A percentile compares a stretch with the other conserved stretches of the same genome.
Conservation (phyloP, 2,888 invertebrate genomes). For the Scaptomyza cyrtandrae region DNA sequence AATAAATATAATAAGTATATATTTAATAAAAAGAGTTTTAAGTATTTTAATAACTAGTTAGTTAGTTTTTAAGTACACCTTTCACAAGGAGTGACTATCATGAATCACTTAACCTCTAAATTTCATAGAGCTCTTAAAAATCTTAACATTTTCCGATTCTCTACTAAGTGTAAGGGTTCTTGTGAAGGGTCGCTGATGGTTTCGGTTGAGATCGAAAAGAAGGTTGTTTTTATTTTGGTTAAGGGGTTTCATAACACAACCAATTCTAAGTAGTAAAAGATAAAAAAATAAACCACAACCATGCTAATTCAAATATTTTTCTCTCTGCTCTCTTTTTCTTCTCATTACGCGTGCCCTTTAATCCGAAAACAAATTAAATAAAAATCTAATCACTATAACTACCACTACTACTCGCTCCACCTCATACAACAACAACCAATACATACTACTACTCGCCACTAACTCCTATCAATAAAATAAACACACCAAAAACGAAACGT, state of each 20-base stretch:
- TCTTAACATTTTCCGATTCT: conserved; percentile 10
- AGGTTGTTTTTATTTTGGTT: conserved; percentile 14
- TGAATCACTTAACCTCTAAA: conserved; percentile 11
- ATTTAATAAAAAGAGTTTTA: conserved; percentile 6
- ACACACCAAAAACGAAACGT: conserved; percentile 24
- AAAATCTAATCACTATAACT: conserved; percentile 55
- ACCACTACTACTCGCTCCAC: conserved; percentile 50
- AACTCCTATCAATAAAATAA: conserved; percentile 34
- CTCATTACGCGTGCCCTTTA: conserved; percentile 78
- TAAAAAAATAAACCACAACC: conserved; percentile 44
- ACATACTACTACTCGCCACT: conserved; percentile 60
- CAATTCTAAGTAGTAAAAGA: conserved; percentile 29
- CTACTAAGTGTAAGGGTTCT: conserved; percentile 17
- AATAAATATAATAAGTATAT: conserved; percentile 30
- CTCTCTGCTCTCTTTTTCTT: conserved; percentile 82
- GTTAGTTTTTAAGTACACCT: conserved; percentile 34
- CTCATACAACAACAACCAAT: conserved; percentile 34
- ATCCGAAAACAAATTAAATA: conserved; percentile 46
- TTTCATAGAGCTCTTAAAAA: conserved; percentile 4
- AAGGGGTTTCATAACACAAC: conserved; percentile 41
- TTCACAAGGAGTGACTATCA: conserved; percentile 51
- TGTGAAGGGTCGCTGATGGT: conserved; percentile 50
- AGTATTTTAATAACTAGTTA: conserved; percentile 19
- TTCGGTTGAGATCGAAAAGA: conserved; percentile 51
- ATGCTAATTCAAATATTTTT: conserved; percentile 81